phyloP scores from a whole-genome alignment of 2,113 vertebrate genomes.

The Forbesichthys papilliferus region DNA sequence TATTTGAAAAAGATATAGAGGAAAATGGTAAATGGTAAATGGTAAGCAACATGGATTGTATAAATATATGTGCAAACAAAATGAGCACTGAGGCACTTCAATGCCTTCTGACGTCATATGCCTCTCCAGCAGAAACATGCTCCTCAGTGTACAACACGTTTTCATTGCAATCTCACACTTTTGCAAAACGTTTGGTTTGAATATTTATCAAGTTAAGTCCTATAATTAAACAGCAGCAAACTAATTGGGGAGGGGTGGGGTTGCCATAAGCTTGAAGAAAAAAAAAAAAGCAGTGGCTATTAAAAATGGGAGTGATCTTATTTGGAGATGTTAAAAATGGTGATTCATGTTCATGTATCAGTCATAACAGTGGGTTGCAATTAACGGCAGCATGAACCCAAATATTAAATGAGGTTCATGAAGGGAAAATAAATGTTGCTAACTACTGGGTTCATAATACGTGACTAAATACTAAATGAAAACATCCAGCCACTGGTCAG shows the following conservation, averaged over 20 bases:
- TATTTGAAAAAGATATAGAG: constrained; percentile 63
- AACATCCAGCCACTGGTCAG: constrained; percentile 15
- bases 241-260: neutral
- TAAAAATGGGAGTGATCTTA: constrained; percentile 8
- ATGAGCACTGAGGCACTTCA: constrained; percentile 69
- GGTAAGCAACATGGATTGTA: constrained; percentile 69
- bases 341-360: constrained; percentile 24
- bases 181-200: constrained; percentile 5
- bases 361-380: neutral
- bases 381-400: constrained; percentile 17
- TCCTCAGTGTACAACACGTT: constrained; percentile 23
- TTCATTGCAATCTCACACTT: neutral
- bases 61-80: constrained; percentile 72
- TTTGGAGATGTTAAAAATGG: neutral
- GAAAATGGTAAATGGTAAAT: constrained; percentile 72
- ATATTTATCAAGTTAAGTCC: constrained; percentile 9
- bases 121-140: constrained; percentile 30
- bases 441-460: constrained; percentile 10
- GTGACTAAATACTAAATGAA: neutral
- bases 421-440: neutral
- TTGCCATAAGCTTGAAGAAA: neutral
- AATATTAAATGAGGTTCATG: constrained; percentile 3
- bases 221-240: constrained; percentile 16
- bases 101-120: constrained; percentile 62
- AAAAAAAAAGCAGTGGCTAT: constrained; percentile 6